Evolutionary conservation across 2,888 invertebrate species (phyloP).

Genomic region (Nymphalis urticae): DNA sequence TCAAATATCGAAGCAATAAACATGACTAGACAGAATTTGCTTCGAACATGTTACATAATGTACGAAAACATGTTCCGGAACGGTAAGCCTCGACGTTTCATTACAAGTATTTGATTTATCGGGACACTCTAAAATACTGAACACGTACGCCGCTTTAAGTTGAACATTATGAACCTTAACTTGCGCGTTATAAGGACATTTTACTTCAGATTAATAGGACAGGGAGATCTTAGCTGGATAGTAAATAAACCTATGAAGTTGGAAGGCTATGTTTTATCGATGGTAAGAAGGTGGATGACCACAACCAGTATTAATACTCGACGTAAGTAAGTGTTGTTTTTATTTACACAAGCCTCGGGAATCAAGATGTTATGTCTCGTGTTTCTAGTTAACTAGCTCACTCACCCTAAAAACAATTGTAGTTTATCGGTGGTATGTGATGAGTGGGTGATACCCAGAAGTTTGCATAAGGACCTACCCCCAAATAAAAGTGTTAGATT

Average conservation of each 20-base stretch:
- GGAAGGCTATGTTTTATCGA: too few relatives aligned
- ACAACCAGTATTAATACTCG: too few relatives aligned
- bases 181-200: background rate
- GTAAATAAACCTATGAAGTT: background rate
- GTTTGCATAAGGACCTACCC: too few relatives aligned
- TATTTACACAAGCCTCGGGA: too few relatives aligned
- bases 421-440: too few relatives aligned
- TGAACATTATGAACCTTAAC: constrained; percentile 16
- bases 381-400: too few relatives aligned
- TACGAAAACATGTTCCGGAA: constrained; percentile 46
- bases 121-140: constrained; percentile 55
- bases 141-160: constrained; percentile 47
- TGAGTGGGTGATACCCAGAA: too few relatives aligned
- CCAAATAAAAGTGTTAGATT: too few relatives aligned
- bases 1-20: constrained; percentile 37
- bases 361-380: too few relatives aligned
- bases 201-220: background rate
- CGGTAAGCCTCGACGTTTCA: constrained; percentile 63
- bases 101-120: constrained; percentile 76
- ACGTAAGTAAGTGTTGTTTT: too few relatives aligned
- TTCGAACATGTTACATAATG: constrained; percentile 49
- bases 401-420: too few relatives aligned
- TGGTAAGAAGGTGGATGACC: too few relatives aligned
- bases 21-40: constrained; percentile 40
- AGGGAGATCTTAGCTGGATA: background rate